A percentile compares a stretch with the other conserved stretches of the same genome.
Conservation (phyloP, 2,888 invertebrate species). For the Agrypnus murinus region DNA sequence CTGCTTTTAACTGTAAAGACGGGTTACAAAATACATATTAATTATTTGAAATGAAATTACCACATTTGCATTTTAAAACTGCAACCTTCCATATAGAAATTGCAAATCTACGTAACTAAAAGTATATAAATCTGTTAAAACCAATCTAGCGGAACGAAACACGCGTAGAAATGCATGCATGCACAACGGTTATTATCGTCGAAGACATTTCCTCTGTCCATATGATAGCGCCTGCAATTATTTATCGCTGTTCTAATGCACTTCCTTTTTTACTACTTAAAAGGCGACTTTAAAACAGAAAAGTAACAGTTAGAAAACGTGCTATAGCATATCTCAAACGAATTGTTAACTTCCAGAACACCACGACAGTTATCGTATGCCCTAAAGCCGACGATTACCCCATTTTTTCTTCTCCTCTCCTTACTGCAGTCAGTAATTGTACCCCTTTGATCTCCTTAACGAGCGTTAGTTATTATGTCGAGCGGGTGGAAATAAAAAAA, state of each 20-base stretch:
- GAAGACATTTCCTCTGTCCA: conserved; percentile 21
- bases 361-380: background rate
- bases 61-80: conserved; percentile 2
- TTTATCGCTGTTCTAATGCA: conserved; percentile 15
- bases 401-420: background rate
- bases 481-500: background rate
- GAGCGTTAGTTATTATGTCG: background rate
- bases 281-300: background rate
- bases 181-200: conserved; percentile 21
- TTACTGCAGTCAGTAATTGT: conserved; percentile 1
- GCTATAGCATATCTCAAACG: background rate
- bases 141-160: conserved; percentile 20
- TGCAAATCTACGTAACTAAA: background rate
- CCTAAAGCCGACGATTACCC: background rate
- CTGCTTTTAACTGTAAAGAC: too few relatives aligned
- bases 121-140: conserved; percentile 8
- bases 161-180: conserved; percentile 9
- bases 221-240: conserved; percentile 38
- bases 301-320: conserved; percentile 8
- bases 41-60: conserved; percentile 1
- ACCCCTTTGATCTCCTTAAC: conserved; percentile 21
- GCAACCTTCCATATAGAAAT: conserved; percentile 26
- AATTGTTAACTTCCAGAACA: background rate
- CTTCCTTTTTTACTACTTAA: conserved; percentile 6
- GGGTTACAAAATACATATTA: too few relatives aligned